Evolutionary conservation across 2,797 vertebrate genomes (phyloP).

Genomic region (Crax fasciolata): DNA sequence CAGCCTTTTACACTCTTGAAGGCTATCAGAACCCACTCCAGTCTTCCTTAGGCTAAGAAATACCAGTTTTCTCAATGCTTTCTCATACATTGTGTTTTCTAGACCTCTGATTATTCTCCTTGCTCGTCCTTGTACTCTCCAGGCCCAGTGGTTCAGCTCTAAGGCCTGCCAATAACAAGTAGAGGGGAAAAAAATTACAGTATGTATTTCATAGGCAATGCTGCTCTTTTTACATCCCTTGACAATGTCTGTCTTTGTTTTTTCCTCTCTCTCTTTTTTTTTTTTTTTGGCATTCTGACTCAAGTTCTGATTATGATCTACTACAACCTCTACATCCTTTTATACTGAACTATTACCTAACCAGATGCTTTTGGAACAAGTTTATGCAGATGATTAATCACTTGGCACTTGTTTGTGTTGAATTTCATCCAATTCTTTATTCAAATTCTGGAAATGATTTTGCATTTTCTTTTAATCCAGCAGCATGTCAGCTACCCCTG

Average conservation of each 20-base stretch:
- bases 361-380: not conserved
- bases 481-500: not conserved
- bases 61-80: not conserved
- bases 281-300: not conserved
- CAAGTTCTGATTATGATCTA: not conserved
- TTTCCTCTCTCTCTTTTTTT: not conserved
- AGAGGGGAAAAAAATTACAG: not conserved
- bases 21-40: not conserved
- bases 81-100: not conserved
- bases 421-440: conserved; percentile 12
- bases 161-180: not conserved
- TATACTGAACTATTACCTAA: not conserved
- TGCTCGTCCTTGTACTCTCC: not conserved
- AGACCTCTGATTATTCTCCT: not conserved
- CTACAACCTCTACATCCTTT: not conserved
- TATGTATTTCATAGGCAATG: not conserved
- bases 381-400: not conserved
- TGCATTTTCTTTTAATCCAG: not conserved
- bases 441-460: not conserved
- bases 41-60: not conserved
- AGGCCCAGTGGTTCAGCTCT: not conserved
- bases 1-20: not conserved
- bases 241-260: not conserved
- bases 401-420: not conserved
- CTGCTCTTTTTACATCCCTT: not conserved